phyloP scores from a whole-genome alignment of 2,888 invertebrate genomes.

The Hipparchia sbordonii region DNA sequence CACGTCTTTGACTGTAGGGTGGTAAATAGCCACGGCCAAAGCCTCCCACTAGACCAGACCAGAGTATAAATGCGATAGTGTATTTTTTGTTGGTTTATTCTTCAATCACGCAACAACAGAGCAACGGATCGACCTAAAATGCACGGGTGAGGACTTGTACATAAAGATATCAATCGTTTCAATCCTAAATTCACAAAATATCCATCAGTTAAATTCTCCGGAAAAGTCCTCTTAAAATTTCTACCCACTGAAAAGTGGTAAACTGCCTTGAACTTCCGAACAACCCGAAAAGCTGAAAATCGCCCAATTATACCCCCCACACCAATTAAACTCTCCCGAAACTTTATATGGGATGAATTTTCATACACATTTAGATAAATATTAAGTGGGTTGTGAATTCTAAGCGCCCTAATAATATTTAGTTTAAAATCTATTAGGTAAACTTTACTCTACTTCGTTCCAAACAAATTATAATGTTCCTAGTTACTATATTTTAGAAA shows the following conservation, averaged over 20 bases:
- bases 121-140: background rate
- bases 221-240: background rate
- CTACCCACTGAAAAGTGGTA: slow-evolving; percentile 1
- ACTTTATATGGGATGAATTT: slow-evolving; percentile 13
- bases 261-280: background rate
- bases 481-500: too few species aligned
- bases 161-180: too few species aligned
- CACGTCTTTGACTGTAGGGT: too few species aligned
- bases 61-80: too few species aligned
- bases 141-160: too few species aligned
- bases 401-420: background rate
- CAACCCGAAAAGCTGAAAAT: slow-evolving; percentile 23
- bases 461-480: too few species aligned
- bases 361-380: slow-evolving; percentile 14
- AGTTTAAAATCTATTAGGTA: background rate
- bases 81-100: too few species aligned
- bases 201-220: background rate
- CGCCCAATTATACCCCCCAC: slow-evolving; percentile 33
- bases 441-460: background rate
- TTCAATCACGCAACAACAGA: too few species aligned
- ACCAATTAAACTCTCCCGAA: slow-evolving; percentile 36
- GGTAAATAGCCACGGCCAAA: too few species aligned
- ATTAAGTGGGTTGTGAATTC: slow-evolving; percentile 4
- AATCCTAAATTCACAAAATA: too few species aligned
- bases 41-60: too few species aligned